phyloP scores from a whole-genome alignment of 92 coral and sea anemone species.

The Palythoa heliodiscus region DNA sequence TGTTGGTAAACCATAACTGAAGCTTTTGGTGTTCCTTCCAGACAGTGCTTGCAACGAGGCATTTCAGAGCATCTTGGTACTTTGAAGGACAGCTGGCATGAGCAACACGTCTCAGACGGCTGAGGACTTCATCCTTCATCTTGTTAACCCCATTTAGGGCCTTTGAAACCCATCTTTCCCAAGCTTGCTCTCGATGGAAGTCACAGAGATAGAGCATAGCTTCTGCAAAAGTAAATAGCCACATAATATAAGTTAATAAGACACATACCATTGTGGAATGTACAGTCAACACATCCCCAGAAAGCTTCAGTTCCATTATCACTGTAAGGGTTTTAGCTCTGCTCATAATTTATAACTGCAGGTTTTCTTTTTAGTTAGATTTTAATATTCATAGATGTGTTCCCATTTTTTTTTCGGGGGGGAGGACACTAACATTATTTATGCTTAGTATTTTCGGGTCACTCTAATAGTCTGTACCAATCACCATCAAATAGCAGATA shows the following conservation, averaged over 20 bases:
- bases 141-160: background rate
- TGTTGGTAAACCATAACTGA: no score
- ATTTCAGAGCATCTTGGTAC: constrained; percentile 10
- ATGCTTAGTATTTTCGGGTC: no score
- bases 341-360: background rate
- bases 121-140: constrained; percentile 10
- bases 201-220: background rate
- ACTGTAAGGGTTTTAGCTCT: background rate
- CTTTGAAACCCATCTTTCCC: constrained; percentile 12
- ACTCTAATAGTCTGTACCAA: no score
- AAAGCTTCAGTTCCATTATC: background rate
- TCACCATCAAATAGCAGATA: no score
- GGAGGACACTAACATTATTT: no score
- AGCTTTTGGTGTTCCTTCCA: no score
- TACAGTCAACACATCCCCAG: background rate
- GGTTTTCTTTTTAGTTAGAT: background rate
- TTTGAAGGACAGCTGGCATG: constrained; percentile 15
- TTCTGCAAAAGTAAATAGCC: no score
- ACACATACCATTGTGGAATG: background rate
- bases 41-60: constrained; percentile 12
- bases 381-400: background rate
- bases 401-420: background rate
- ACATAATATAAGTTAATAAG: background rate
- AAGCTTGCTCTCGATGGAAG: no score
- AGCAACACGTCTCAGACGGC: constrained; percentile 1